Conservation (phyloP, 2,797 vertebrate genomes). For the Enteromius trimaculatus region DNA sequence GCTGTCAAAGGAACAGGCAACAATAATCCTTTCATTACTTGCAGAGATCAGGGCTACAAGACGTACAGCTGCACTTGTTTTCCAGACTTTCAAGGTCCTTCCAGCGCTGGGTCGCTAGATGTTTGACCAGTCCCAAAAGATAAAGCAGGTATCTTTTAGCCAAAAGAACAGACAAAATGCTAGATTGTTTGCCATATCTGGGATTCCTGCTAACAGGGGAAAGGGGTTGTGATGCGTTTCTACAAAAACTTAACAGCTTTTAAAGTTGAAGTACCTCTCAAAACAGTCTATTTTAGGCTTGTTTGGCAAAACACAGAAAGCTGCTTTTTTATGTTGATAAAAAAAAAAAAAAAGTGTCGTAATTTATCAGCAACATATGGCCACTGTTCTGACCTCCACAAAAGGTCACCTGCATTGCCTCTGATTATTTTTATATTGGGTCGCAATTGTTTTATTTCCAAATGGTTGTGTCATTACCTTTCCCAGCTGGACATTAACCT, state of each 20-base stretch:
- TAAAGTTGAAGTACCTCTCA: conserved; percentile 18
- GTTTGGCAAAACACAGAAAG: background rate
- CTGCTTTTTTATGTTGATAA: background rate
- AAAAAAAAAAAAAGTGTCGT: too few relatives aligned
- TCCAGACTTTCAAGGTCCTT: conserved; percentile 77
- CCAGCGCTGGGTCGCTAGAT: conserved; percentile 35
- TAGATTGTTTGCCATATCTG: conserved; percentile 44
- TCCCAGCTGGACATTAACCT: background rate
- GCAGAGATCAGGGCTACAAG: too few relatives aligned
- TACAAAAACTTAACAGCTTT: background rate
- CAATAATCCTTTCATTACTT: conserved; percentile 13
- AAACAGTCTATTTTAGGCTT: conserved; percentile 53
- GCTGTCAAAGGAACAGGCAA: background rate
- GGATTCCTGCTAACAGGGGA: conserved; percentile 38
- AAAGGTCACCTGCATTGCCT: background rate
- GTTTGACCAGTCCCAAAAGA: conserved; percentile 62
- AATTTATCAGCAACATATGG: background rate
- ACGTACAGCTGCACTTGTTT: conserved; percentile 76
- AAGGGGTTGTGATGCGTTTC: background rate
- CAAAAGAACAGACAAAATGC: conserved; percentile 53
- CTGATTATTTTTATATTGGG: background rate
- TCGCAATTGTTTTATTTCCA: background rate
- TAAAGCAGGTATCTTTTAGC: conserved; percentile 64
- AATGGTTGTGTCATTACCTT: background rate
- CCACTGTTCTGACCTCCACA: background rate